Evolutionary conservation across 2,888 invertebrate genomes (phyloP), one percentile per base, ranked within the genome.

Genomic region (Philonicus albiceps): DNA sequence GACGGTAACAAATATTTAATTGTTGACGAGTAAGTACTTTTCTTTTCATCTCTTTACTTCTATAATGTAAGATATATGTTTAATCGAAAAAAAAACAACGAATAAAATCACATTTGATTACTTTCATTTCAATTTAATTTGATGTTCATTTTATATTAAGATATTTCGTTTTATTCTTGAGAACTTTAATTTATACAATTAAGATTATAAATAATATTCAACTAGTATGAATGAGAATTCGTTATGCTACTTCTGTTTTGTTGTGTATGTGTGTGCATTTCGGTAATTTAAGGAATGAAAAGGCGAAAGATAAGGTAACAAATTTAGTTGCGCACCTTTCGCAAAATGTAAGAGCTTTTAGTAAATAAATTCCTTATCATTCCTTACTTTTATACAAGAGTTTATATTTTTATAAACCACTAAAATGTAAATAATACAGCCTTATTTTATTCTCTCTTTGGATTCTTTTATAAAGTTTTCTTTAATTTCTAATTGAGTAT

Each of bases 1-100:
- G 97, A 97, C 90, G 97, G 97, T 90, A 97, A 97, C 94, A 97
- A 97, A 93, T 97, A 96, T 93, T 94, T 97, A 89, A 95, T 97
- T 89, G 96, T 97, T 90, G 96, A 97, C 92, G 97, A 97, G 97
- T 97, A 93, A 96, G 97, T 96, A 91, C 89, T 87, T 86, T 88
- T 76, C 43, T 88, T 31, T 81, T 64, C 55, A 27, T 74, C 76
- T 85, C 64, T 87, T 88, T 31, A 40, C n/a, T 64, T 64, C 22
- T 72, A 64, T 34, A 83, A 40, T 22, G 13, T 37, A 11, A 55
- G 34, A 72, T 27, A 31, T 55, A 53, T 53, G n/a, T 13, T 64
- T 43, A 31, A 8, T 86, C 19, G 85, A 80, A 80, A 87, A 27
- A 43, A 75, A 40, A 43, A 2, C 40, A 16, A 13, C 40, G 11